A percentile compares a stretch with the other conserved stretches of the same genome.
phyloP scores from a whole-genome alignment of 37 sponge, comb jelly and placozoan species.

The Hexactinellida sp. region DNA sequence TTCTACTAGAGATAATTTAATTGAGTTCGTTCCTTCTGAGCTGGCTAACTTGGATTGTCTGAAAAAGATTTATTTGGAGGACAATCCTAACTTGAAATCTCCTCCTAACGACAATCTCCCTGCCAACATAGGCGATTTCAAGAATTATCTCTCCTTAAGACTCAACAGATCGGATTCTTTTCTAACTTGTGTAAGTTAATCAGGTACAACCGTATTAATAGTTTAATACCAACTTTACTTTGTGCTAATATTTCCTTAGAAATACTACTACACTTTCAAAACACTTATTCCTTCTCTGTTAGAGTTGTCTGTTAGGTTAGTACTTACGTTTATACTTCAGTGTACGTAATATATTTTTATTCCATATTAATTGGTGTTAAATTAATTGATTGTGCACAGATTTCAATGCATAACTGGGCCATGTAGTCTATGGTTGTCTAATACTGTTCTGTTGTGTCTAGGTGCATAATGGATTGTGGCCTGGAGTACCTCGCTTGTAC shows the following conservation, averaged over 20 bases:
- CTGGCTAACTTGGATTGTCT: not conserved
- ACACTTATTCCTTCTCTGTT: not conserved
- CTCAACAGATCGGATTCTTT: not conserved
- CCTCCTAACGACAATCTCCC: not conserved
- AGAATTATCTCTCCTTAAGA: not conserved
- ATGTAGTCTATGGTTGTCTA: too few species aligned
- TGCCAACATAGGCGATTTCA: not conserved
- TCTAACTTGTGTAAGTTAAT: not conserved
- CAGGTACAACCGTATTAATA: too few species aligned
- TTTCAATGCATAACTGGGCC: too few species aligned
- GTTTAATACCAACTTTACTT: too few species aligned
- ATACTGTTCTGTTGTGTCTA: too few species aligned
- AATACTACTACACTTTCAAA: not conserved
- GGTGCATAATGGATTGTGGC: not conserved
- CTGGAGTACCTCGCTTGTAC: not conserved
- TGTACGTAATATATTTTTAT: too few species aligned
- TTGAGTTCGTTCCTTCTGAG: not conserved
- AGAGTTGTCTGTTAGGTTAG: not conserved
- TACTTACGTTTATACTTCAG: not conserved
- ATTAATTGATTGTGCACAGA: too few species aligned
- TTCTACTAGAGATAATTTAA: not conserved
- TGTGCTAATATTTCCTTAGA: too few species aligned
- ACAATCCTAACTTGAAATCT: not conserved
- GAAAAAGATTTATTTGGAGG: not conserved
- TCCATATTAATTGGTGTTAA: too few species aligned